These are phyloP conservation scores for Lucifuga dentata DNA, from an alignment of 2,113 vertebrate species.

Conservation along the genomic window DNA sequence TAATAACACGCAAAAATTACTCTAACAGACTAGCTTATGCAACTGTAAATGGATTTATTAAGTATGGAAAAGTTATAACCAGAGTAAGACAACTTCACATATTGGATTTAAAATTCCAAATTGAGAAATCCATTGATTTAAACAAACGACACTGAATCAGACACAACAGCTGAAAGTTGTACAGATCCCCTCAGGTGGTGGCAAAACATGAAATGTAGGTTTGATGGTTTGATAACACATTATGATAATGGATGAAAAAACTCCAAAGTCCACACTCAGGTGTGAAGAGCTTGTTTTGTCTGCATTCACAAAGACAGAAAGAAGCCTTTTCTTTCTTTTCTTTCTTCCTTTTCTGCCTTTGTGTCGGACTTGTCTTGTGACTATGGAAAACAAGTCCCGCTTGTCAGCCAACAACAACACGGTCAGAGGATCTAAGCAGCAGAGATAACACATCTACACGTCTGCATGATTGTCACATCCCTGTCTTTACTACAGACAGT, in stretches of 20 bases:
- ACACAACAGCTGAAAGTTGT: constrained; percentile 53
- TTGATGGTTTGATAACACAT: constrained; percentile 59
- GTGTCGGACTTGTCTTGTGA: constrained; percentile 61
- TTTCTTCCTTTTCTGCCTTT: constrained; percentile 35
- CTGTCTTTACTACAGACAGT: constrained; percentile 66
- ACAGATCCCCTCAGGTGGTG: constrained; percentile 32
- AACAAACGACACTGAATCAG: no score
- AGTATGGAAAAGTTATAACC: no score
- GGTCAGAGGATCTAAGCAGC: constrained; percentile 39
- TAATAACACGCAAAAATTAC: no score
- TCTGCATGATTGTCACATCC: constrained; percentile 71
- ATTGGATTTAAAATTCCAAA: no score
- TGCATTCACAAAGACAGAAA: constrained; percentile 63
- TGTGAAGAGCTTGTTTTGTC: constrained; percentile 78
- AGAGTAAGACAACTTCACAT: no score
- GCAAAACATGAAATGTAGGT: constrained; percentile 58
- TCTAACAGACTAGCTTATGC: no score
- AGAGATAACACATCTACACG: constrained; percentile 44
- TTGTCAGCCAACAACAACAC: constrained; percentile 40
- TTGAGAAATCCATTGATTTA: no score
- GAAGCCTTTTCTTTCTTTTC: constrained; percentile 16
- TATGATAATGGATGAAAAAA: constrained; percentile 38
- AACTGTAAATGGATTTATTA: no score
- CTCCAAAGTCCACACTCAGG: constrained; percentile 50
- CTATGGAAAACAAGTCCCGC: constrained; percentile 45